A percentile compares a stretch with the other conserved stretches of the same genome.
These are phyloP conservation scores for Oostethus manadensis DNA, from an alignment of 2,113 vertebrate genomes.

Conservation along the genomic window DNA sequence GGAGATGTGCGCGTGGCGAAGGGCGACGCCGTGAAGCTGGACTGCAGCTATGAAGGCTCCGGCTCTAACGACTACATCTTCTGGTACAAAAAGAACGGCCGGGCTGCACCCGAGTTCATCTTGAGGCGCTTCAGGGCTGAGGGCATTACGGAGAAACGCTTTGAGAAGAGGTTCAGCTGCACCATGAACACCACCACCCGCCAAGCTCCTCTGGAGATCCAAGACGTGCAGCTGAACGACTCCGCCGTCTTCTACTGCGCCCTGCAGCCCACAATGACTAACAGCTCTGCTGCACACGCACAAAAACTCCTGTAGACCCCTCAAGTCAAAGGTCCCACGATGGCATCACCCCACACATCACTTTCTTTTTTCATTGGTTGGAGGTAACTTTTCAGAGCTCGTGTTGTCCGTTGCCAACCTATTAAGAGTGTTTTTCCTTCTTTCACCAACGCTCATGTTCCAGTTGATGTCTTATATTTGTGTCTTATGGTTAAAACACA, in stretches of 20 bases:
- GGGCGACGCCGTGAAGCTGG: background rate
- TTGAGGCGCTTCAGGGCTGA: background rate
- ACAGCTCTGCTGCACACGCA: background rate
- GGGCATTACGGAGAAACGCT: background rate
- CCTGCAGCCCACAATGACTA: background rate
- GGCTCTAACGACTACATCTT: background rate
- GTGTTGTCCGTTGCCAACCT: no score
- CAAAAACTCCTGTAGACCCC: background rate
- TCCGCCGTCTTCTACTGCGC: background rate
- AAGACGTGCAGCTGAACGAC: background rate
- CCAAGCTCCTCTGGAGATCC: background rate
- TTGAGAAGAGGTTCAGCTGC: background rate
- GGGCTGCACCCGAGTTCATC: background rate
- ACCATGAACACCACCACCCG: background rate
- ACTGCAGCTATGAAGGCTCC: background rate
- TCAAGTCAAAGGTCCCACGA: background rate
- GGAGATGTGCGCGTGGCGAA: background rate
- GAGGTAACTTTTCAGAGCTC: no score
- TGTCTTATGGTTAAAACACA: no score
- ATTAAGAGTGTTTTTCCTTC: no score
- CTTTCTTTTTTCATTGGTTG: no score
- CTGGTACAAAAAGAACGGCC: background rate
- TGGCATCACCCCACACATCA: background rate
- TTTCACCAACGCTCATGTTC: no score
- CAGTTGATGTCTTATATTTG: no score